Conservation (phyloP, 1,140 invertebrate species). For the Liolophura sinensis region DNA sequence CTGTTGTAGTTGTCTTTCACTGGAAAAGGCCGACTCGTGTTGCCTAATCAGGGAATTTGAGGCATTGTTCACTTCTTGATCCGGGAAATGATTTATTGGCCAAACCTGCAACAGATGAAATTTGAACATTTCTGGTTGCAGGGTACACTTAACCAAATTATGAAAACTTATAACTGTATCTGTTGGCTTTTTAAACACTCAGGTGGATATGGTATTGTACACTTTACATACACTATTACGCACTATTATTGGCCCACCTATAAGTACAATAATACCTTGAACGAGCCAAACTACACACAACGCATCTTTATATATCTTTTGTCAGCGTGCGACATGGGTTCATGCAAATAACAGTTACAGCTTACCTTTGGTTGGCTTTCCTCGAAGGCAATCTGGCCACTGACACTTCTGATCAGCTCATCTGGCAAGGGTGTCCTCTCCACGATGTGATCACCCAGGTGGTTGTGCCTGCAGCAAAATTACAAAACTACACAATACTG, state of each 20-base stretch:
- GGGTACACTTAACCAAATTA: neutral
- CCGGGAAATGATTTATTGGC: constrained; percentile 63
- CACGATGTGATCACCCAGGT: constrained; percentile 44
- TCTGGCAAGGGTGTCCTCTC: constrained; percentile 62
- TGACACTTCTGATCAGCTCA: constrained; percentile 60
- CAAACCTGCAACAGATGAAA: constrained; percentile 47
- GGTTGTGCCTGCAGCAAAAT: constrained; percentile 33
- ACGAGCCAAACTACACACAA: neutral
- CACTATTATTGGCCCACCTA: neutral
- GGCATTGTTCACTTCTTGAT: constrained; percentile 63
- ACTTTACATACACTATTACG: neutral
- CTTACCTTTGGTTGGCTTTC: constrained; percentile 57
- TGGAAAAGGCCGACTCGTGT: constrained; percentile 50
- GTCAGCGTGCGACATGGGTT: neutral
- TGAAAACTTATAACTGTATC: neutral
- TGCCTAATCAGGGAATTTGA: constrained; percentile 60
- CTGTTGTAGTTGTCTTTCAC: constrained; percentile 59
- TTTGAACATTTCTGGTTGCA: neutral
- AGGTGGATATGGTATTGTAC: neutral
- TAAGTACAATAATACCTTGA: neutral
- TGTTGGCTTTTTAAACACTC: neutral
- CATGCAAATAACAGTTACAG: neutral
- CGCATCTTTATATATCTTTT: neutral
- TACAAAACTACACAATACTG: too few species aligned
- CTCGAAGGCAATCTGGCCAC: constrained; percentile 63